Conservation (phyloP, 2,888 invertebrate species). For the Athalia circularis region DNA sequence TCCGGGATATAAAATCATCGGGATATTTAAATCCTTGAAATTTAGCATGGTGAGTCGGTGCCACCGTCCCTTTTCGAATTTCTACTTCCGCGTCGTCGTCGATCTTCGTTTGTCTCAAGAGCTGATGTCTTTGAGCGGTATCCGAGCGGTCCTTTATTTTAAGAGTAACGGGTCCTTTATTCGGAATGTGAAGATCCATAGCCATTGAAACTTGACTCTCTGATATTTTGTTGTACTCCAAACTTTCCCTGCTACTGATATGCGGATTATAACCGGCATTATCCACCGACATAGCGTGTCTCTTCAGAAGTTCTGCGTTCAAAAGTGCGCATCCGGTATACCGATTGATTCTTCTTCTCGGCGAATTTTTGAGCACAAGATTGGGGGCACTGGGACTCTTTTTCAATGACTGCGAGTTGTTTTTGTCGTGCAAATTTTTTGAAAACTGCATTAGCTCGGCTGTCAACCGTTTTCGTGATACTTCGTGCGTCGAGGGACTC, state of each 20-base stretch:
- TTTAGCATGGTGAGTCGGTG: slow-evolving; percentile 48
- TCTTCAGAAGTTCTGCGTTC: slow-evolving; percentile 81
- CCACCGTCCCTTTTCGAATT: slow-evolving; percentile 56
- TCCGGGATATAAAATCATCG: slow-evolving; percentile 69
- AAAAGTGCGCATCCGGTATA: slow-evolving; percentile 77
- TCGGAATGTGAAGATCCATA: slow-evolving; percentile 82
- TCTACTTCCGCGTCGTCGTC: slow-evolving; percentile 77
- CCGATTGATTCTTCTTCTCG: slow-evolving; percentile 63
- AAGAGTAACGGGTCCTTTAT: slow-evolving; percentile 78
- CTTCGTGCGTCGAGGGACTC: slow-evolving; percentile 74
- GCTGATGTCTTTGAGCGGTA: slow-evolving; percentile 83
- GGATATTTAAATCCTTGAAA: slow-evolving; percentile 63
- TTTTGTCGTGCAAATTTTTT: slow-evolving; percentile 66
- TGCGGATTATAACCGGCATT: slow-evolving; percentile 78
- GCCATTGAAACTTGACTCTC: slow-evolving; percentile 84
- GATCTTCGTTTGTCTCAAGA: slow-evolving; percentile 85
- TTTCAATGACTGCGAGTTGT: slow-evolving; percentile 66
- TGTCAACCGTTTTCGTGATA: slow-evolving; percentile 66
- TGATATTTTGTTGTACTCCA: slow-evolving; percentile 78
- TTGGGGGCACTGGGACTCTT: slow-evolving; percentile 80
- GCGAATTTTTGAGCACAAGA: slow-evolving; percentile 73
- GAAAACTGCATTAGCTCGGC: slow-evolving; percentile 72
- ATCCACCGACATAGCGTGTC: slow-evolving; percentile 90
- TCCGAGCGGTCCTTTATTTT: slow-evolving; percentile 80
- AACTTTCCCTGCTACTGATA: slow-evolving; percentile 72